A percentile compares a stretch with the other conserved stretches of the same genome.
Conservation (phyloP, 2,888 invertebrate species). For the Drosophila subquinaria region DNA sequence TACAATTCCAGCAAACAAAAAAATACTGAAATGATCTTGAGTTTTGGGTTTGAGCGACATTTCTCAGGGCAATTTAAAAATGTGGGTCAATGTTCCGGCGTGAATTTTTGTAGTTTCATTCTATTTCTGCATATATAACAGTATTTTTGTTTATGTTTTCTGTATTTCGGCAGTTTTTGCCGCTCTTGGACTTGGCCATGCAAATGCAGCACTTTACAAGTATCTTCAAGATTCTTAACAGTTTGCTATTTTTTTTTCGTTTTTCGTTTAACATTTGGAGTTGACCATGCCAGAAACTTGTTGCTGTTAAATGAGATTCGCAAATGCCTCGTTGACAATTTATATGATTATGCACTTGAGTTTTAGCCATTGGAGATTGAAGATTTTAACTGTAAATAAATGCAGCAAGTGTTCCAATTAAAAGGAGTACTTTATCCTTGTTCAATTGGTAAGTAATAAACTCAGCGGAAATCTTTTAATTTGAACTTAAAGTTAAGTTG, state of each 20-base stretch:
- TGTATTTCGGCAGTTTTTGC: constrained; percentile 55
- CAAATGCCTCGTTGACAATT: constrained; percentile 59
- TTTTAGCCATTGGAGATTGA: constrained; percentile 21
- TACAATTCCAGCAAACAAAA: constrained; percentile 37
- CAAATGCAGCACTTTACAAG: constrained; percentile 53
- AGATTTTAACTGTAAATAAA: constrained; percentile 30
- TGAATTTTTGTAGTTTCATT: constrained; percentile 24
- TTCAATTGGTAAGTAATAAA: neutral
- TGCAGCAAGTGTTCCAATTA: constrained; percentile 32
- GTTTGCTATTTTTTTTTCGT: constrained; percentile 23
- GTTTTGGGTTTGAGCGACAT: constrained; percentile 32
- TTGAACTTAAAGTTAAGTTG: neutral
- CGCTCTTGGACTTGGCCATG: constrained; percentile 83
- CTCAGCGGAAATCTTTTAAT: neutral
- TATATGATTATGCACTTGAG: constrained; percentile 23
- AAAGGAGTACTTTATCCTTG: too few relatives aligned
- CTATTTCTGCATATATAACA: constrained; percentile 67
- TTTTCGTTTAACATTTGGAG: constrained; percentile 18
- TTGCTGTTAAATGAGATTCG: constrained; percentile 27
- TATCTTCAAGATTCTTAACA: constrained; percentile 24
- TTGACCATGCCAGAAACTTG: constrained; percentile 53
- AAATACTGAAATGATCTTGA: constrained; percentile 52
- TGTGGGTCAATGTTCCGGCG: constrained; percentile 71
- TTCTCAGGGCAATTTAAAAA: constrained; percentile 47
- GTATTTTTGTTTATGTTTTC: constrained; percentile 25